These are phyloP conservation scores for Gallirallus australis DNA, from an alignment of 2,797 vertebrate genomes.

Conservation along the genomic window DNA sequence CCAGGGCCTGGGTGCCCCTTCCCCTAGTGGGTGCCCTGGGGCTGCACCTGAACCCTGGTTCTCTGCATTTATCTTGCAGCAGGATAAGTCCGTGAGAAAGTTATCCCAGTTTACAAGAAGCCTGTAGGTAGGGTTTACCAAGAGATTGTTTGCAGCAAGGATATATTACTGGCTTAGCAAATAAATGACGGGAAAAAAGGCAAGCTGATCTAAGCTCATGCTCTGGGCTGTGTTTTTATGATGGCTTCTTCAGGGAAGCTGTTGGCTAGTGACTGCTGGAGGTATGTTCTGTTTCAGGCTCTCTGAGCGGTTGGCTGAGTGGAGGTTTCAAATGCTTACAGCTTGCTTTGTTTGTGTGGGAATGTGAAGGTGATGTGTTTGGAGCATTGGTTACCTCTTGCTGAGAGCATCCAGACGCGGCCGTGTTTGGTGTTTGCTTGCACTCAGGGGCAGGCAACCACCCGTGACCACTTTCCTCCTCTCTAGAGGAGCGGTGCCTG, in stretches of 20 bases:
- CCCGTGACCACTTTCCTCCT: neutral
- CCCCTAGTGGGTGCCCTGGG: neutral
- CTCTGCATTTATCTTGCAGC: neutral
- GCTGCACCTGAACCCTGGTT: neutral
- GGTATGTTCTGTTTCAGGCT: neutral
- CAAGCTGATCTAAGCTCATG: neutral
- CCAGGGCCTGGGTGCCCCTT: neutral
- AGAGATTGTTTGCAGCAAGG: neutral
- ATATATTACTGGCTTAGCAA: neutral
- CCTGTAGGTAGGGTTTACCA: neutral
- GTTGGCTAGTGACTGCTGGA: neutral
- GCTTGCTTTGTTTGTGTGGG: neutral
- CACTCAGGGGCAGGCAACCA: fast-evolving
- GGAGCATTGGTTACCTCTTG: neutral
- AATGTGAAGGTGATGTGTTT: neutral
- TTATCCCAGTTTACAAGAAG: neutral
- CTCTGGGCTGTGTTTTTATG: neutral
- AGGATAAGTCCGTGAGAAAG: neutral
- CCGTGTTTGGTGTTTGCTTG: neutral
- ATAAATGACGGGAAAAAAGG: neutral
- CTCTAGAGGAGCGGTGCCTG: neutral
- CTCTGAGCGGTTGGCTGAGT: neutral
- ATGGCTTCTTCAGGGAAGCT: neutral
- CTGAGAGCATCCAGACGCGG: neutral
- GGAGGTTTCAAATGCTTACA: neutral